Percentiles rank a stretch among this genome's conserved stretches.
Evolutionary conservation across 2,797 vertebrate species (phyloP).

Genomic region (Cynopterus sphinx): DNA sequence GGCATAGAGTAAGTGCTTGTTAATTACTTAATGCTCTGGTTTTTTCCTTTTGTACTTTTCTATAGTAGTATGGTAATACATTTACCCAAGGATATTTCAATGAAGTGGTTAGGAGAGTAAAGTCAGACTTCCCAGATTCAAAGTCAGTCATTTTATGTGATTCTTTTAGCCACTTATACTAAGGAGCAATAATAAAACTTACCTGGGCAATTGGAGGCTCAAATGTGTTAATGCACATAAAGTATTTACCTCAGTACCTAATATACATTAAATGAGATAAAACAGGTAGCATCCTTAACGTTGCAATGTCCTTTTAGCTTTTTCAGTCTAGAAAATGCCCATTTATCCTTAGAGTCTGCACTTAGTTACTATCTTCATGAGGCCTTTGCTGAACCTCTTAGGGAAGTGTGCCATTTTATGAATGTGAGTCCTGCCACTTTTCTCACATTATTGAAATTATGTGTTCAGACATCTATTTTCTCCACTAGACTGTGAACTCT

Average conservation of each 20-base stretch:
- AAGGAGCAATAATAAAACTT: background rate
- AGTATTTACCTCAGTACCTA: background rate
- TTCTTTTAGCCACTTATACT: background rate
- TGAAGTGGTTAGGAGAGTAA: background rate
- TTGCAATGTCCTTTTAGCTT: background rate
- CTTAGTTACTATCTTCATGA: background rate
- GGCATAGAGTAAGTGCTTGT: background rate
- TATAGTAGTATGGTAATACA: background rate
- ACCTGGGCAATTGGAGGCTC: background rate
- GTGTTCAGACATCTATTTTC: background rate
- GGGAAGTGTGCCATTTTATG: background rate
- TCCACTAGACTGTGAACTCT: background rate
- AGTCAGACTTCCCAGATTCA: background rate
- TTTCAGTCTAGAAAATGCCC: background rate
- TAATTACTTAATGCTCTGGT: background rate
- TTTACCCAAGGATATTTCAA: background rate
- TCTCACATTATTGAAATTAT: constrained; percentile 2
- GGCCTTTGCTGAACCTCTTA: background rate
- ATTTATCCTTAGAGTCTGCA: background rate
- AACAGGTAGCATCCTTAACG: background rate
- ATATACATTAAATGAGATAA: background rate
- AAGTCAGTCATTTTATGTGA: background rate
- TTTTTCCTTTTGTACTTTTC: background rate
- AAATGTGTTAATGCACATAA: background rate
- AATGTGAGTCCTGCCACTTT: background rate